Evolutionary conservation across 2,888 invertebrate genomes (phyloP), one percentile per base, ranked within the genome.

Genomic region (Lydus trimaculatus): DNA sequence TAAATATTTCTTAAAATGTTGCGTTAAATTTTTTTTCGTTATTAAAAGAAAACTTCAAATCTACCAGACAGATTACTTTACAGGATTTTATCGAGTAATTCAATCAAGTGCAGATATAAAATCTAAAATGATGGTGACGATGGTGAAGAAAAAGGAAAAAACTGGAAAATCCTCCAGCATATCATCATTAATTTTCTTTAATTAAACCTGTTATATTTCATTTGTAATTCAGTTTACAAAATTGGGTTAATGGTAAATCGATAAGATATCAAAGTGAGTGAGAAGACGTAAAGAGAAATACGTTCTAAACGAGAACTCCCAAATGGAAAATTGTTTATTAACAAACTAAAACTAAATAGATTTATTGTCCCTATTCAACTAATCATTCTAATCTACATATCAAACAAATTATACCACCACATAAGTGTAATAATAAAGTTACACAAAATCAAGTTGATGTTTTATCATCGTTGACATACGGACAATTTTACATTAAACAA

Each of bases 241-340:
- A 48, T 48, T 48, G 20, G 48, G 48, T 48, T 48, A 48, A 48
- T 48, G 48, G 48, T 20, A 48, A 48, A 48, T 48, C 48, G 48
- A 48, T 48, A 48, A 20, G 20, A 20, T 20, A 48, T 43, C 43
- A 43, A 43, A 36, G 2, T 5, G 9, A 31, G 31, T 43, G 36
- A 15, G 36, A 15, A 36, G 36, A 36, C 4, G n/a, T 15, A 7
- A 36, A 36, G 6, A 0, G 43, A 43, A 48, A 48, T 11, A 20
- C 43, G 7, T n/a, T 43, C 8, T 43, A n/a, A 43, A 6, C 4
- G 39, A 43, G 23, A 48, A 48, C 11, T 20, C 20, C 48, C 48
- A 48, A 20, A 20, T 48, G 48, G 48, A 8, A 48, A 20, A 23
- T 20, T 48, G 48, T 48, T 48, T 2, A 11, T 23, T 48, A 17